These are phyloP conservation scores for Isotomurus palustris DNA, from an alignment of 2,888 invertebrate genomes.

Conservation along the genomic window DNA sequence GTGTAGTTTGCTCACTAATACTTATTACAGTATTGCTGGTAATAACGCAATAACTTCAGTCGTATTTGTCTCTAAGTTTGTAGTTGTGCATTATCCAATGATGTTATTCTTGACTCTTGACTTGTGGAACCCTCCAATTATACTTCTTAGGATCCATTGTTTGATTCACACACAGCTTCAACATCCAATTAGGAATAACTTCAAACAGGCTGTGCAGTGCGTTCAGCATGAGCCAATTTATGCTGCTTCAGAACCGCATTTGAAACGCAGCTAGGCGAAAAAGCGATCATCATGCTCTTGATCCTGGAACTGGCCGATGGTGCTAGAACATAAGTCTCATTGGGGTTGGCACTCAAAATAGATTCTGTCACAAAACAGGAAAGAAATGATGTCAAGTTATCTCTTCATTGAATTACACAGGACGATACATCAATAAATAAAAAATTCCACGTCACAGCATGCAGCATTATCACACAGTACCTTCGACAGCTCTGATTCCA, in stretches of 20 bases:
- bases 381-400: neutral
- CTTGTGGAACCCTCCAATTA: no score
- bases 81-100: no score
- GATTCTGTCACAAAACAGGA: slow-evolving; percentile 22
- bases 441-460: neutral
- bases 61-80: no score
- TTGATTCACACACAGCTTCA: no score
- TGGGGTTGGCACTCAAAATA: slow-evolving; percentile 31
- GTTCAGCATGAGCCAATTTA: slow-evolving; percentile 30
- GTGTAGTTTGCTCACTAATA: no score
- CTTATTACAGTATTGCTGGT: no score
- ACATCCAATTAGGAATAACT: neutral
- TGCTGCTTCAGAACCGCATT: slow-evolving; percentile 40
- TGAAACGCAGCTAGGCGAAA: slow-evolving; percentile 42
- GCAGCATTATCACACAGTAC: neutral
- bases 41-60: no score
- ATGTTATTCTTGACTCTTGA: no score
- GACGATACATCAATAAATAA: neutral
- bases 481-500: slow-evolving; percentile 42
- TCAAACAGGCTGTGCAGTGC: slow-evolving; percentile 25
- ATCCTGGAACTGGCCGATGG: slow-evolving; percentile 42
- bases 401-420: neutral
- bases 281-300: slow-evolving; percentile 44
- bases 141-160: no score
- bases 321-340: slow-evolving; percentile 39